Evolutionary conservation across 1,140 invertebrate genomes (phyloP).

Genomic region (Tigriopus japonicus): DNA sequence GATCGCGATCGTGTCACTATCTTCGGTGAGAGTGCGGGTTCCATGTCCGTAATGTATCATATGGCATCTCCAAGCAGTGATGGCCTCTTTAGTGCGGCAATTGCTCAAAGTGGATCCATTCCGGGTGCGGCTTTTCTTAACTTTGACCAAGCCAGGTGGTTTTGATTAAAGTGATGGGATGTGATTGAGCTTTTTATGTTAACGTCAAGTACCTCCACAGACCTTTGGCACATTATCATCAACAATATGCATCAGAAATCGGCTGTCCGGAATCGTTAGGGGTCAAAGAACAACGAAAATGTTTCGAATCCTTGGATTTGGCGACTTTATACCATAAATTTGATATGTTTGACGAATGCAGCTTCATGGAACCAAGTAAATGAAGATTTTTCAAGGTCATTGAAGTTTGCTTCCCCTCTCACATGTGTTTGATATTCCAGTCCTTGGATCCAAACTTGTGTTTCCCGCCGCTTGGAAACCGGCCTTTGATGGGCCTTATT

Average conservation of each 20-base stretch:
- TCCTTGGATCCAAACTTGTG: background rate
- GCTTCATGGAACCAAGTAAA: background rate
- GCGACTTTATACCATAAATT: background rate
- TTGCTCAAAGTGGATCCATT: conserved; percentile 22
- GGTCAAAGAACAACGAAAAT: background rate
- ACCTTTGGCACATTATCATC: background rate
- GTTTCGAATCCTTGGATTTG: background rate
- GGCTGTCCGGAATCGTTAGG: background rate
- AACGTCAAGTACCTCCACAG: background rate
- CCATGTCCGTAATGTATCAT: conserved; percentile 70
- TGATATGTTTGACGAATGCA: background rate
- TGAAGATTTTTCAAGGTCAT: background rate
- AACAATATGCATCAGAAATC: background rate
- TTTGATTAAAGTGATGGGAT: background rate
- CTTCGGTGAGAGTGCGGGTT: conserved; percentile 18
- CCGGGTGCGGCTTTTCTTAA: background rate
- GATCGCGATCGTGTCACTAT: conserved; percentile 17
- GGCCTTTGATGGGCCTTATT: background rate
- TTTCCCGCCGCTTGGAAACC: background rate
- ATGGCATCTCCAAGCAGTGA: conserved; percentile 62
- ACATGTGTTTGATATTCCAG: background rate
- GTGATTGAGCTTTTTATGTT: background rate
- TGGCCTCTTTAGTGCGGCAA: conserved; percentile 69
- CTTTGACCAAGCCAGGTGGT: background rate
- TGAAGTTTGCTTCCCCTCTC: too few relatives aligned